phyloP scores from a whole-genome alignment of 1,140 invertebrate genomes.

The Leptestheria dahalacensis region DNA sequence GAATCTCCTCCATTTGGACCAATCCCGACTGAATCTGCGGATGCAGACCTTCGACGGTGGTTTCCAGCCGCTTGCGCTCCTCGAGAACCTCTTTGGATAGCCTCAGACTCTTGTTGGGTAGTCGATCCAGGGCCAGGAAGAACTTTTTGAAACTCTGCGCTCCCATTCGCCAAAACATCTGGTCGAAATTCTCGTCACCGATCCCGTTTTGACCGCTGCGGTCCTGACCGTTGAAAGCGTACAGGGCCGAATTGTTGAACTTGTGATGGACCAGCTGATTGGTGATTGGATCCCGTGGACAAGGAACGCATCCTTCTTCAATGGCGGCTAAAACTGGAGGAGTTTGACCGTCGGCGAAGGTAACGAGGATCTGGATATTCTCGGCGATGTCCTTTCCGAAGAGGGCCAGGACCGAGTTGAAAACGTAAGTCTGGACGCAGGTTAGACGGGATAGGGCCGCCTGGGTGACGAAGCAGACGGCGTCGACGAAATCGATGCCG shows the following conservation, averaged over 20 bases:
- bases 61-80: conserved; percentile 1
- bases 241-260: not conserved
- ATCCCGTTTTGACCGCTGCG: no score
- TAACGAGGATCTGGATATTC: not conserved
- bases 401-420: not conserved
- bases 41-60: not conserved
- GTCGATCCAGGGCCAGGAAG: not conserved
- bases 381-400: conserved; percentile 2
- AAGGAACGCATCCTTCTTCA: not conserved
- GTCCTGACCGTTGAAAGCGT: not conserved
- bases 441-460: not conserved
- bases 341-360: not conserved
- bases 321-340: not conserved
- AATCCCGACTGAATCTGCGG: not conserved
- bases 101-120: not conserved
- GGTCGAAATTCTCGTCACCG: no score
- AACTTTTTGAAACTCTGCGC: not conserved
- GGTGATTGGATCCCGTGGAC: not conserved
- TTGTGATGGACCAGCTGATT: not conserved
- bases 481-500: no score
- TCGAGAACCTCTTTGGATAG: not conserved
- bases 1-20: not conserved
- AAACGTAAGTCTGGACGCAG: not conserved
- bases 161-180: not conserved
- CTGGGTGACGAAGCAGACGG: not conserved